Base-by-base conservation (phyloP, 2,113 vertebrate species). In the Thomomys bottae region DNA sequence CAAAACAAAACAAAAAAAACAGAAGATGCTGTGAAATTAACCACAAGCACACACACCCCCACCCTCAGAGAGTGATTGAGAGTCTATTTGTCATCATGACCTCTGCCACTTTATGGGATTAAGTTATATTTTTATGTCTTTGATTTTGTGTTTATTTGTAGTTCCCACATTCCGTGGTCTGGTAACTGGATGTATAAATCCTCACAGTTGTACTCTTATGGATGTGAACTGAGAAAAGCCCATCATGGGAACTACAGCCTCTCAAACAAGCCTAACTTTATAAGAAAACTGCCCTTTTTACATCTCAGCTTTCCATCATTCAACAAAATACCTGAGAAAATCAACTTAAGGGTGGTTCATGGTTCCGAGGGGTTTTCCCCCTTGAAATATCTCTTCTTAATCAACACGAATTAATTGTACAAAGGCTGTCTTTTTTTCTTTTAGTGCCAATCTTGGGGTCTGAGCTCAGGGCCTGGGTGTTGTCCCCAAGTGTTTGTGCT, bases 101-200 rank as follows among this genome's bases (percentile, higher is more conserved):
- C 59, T 61, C 23, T 23, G 61, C 24, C 49, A 45, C 24, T 82
- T 81, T 59, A 34, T 5, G 20, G 59, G 73, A 36, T 23, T 59
- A 66, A 9, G 24, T 6, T 84, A 21, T 42, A 36, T 42, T 40
- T 40, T 89, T 79, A 23, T 4, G 7, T 79, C 59, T 84, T 68
- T 45, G 66, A 42, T 75, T 5, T 89, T 77, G 32, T 26, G n/a
- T 71, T 95, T 49, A 64, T 83, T 88, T 72, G 23, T 32, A 80
- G 79, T 93, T 88, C 26, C 54, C 36, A 23, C 11, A 7, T 59
- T 67, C 42, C 26, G 71, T 38, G 3, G 20, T 45, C 70, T 20
- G 21, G 17, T 77, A 64, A 66, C 71, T 82, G 21, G 20, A 24
- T 32, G 24, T 77, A 77, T 63, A 68, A 78, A 75, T 75, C 79